phyloP scores from a whole-genome alignment of 2,797 vertebrate genomes.

The Cetoscarus ocellatus region DNA sequence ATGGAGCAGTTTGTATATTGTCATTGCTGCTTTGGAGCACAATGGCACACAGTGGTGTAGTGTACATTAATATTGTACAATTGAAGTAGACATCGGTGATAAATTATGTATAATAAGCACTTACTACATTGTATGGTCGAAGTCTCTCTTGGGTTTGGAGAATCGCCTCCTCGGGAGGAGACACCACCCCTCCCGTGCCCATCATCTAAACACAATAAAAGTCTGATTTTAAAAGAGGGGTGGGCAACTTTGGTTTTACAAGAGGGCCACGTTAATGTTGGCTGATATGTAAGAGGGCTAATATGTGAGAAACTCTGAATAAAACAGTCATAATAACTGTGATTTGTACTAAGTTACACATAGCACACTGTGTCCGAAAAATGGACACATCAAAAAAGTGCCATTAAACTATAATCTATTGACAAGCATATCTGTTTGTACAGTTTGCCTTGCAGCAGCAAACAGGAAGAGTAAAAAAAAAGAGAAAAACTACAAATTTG shows the following conservation, averaged over 20 bases:
- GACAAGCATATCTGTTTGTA: no score
- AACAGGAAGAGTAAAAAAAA: no score
- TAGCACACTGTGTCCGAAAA: no score
- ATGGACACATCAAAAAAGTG: no score
- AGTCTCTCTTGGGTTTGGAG: conserved; percentile 78
- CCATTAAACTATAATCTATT: no score
- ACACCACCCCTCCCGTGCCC: conserved; percentile 79
- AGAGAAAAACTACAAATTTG: no score
- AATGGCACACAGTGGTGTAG: conserved; percentile 54
- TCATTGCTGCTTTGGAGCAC: conserved; percentile 71
- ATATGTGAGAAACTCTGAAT: no score
- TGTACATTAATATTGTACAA: conserved; percentile 82
- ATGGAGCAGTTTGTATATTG: conserved; percentile 75
- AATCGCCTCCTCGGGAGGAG: conserved; percentile 79
- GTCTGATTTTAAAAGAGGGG: conserved; percentile 39
- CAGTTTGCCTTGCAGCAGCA: no score
- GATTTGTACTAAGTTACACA: no score
- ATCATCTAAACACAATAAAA: conserved; percentile 80
- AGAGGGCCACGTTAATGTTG: no score
- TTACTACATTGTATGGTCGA: conserved; percentile 80
- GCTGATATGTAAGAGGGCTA: no score
- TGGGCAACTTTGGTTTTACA: conserved; percentile 7
- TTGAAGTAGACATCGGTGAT: conserved; percentile 79
- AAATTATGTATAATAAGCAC: conserved; percentile 81
- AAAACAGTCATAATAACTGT: no score